Conservation (phyloP, 2,888 invertebrate species). For the Mythimna lalbum region DNA sequence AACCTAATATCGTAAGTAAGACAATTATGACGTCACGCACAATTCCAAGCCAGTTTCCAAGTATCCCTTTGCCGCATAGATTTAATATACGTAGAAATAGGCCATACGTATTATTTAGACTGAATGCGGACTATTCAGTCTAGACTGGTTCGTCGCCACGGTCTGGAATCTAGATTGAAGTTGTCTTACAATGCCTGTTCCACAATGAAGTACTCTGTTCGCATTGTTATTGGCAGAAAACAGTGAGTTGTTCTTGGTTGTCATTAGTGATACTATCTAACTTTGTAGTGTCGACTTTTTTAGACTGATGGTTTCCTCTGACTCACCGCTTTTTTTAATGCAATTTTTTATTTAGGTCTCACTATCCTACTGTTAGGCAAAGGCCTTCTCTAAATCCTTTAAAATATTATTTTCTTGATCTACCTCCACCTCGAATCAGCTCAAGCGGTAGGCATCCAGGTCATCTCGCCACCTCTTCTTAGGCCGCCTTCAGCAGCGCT, state of each 20-base stretch:
- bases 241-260: conserved; percentile 11
- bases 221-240: conserved; percentile 23
- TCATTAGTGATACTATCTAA: conserved; percentile 1
- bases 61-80: conserved; percentile 31
- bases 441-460: neutral
- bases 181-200: conserved; percentile 34
- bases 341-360: neutral
- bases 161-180: conserved; percentile 58
- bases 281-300: neutral
- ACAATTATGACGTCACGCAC: neutral
- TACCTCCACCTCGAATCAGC: neutral
- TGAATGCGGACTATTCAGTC: conserved; percentile 51
- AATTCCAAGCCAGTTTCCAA: neutral
- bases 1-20: conserved; percentile 18
- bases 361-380: neutral
- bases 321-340: neutral
- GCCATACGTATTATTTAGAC: conserved; percentile 40
- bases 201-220: conserved; percentile 25
- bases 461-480: neutral
- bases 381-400: neutral
- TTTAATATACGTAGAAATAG: conserved; percentile 40
- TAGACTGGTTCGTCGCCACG: conserved; percentile 62
- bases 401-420: neutral
- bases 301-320: neutral
- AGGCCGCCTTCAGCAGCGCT: too few relatives aligned